Evolutionary conservation across 2,113 vertebrate genomes (phyloP), one percentile per base, ranked within the genome.

Genomic region (Thamnaconus septentrionalis): DNA sequence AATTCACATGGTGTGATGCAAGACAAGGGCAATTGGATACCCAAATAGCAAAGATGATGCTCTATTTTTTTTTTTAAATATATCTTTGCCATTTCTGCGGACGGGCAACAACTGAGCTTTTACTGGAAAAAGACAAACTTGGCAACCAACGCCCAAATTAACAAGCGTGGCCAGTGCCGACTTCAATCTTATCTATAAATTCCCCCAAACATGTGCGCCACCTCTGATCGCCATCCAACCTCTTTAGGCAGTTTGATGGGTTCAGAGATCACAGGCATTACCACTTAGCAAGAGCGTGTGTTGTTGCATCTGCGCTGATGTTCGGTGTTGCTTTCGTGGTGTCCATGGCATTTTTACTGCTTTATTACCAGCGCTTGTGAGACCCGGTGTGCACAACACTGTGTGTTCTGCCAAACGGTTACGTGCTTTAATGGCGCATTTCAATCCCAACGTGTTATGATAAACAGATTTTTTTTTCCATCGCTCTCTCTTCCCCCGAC

Each of bases 281-380:
- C 61, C 57, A 31, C 74, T 80, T 82, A 81, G 69, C 54, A 47
- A 58, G 11, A 3, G 54, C 47, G 5, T 41, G 60, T 43, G 60
- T 31, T 31, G 18, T 68, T 66, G 52, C 82, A 76, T 82, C 70
- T 86, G 80, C 71, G 65, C 55, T 45, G 42, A 69, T 61, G 68
- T 43, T 64, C 4, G 10, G 58, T 31, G 50, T 65, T 69, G 71
- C 64, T 54, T 72, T 78, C 52, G 42, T 83, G 66, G 58, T 75
- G 79, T 85, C 78, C 41, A 41, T 41, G 61, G 75, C 62, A 70
- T 83, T 89, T 85, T 83, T 83, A 83, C 84, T 61, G 69, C 66
- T 71, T 76, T 73, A 71, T 88, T 84, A 82, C 45, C 8, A 31
- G 59, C 73, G 60, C 82, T 86, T 65, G 70, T 76, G 68, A 76